Percentiles rank a stretch among this genome's conserved stretches.
Evolutionary conservation across 2,113 vertebrate species (phyloP).

Genomic region (Piliocolobus tephrosceles): DNA sequence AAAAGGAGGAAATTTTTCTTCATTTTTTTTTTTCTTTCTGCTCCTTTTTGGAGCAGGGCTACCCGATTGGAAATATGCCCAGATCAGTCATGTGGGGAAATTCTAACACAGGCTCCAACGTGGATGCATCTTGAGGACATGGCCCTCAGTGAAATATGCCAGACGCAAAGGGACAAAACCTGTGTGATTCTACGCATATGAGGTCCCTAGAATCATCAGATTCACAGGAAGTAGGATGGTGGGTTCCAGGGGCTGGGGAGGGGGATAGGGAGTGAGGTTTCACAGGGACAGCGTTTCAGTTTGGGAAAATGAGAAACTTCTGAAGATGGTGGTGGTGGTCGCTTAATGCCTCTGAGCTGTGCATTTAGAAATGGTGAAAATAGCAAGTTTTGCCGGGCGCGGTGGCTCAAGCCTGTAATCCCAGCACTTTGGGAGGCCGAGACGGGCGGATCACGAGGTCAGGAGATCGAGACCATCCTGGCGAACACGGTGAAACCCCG

Average conservation of each 20-base stretch:
- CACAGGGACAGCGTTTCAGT: no score
- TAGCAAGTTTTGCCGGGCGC: background rate
- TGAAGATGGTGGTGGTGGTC: background rate
- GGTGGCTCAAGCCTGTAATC: no score
- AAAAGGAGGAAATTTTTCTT: no score
- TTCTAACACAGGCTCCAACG: background rate
- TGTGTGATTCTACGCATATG: background rate
- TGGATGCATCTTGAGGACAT: background rate
- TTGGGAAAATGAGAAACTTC: background rate
- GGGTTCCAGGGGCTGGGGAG: background rate
- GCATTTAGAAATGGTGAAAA: background rate
- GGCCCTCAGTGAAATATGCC: background rate
- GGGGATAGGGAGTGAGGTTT: background rate
- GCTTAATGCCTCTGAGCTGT: background rate
- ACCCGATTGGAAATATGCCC: no score
- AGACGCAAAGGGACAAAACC: background rate
- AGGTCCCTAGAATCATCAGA: background rate
- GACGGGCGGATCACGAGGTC: no score
- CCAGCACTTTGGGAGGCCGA: no score
- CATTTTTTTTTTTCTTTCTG: no score
- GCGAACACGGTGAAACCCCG: no score
- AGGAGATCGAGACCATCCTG: no score
- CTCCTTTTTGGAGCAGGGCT: no score
- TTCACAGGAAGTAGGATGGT: background rate
- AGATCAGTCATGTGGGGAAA: no score